Base-by-base conservation (phyloP, 2,797 vertebrate species). In the Erpetoichthys calabaricus region DNA sequence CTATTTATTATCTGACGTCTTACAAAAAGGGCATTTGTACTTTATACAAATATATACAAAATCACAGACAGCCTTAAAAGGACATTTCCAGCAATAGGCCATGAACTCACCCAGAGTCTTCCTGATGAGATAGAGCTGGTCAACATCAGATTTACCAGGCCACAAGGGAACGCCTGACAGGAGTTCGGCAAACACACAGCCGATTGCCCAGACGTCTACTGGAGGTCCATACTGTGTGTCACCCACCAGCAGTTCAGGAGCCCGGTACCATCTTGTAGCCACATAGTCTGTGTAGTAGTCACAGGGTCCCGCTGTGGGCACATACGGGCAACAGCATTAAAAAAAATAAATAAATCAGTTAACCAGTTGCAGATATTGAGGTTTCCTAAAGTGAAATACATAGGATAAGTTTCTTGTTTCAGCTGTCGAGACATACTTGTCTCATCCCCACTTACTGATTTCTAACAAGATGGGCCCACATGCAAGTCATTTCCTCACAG, bases 251-350 rank as follows among this genome's bases (percentile, higher is more conserved):
- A 97, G 69, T 75, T 98, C 94, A 0, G 93, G 92, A 47, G 87
- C 83, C 43, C 93, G 84, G 65, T 97, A 97, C 93, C 94, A 96
- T 3, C 94, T 76, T 0, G 94, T 97, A 3, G 94, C 94, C 68
- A 97, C 94, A 0, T 97, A 97, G 72, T 98, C 93, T 0, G 94
- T 97, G 78, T 98, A 98, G 71, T 84, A 91, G 68, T 91, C 95
- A 46, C 86, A 86, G 0, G 93, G 93, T 1, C 94, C 93, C 1
- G 92, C 94, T 98, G 69, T 7, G 47, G 42, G 6, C 7, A 1
- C 47, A 42, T 3, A 55, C 55, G 47, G 47, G 1, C 3, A 41
- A 56, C 8, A 7, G 7, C 6, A 55, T 55, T 8, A 7, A 60
- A 54, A 61, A 51, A 71, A 7, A 65, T 41, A 63, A 62, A 64